A percentile compares a stretch with the other conserved stretches of the same genome.
Conservation (phyloP, 2,113 vertebrate species). For the Corythoichthys haematopterus region DNA sequence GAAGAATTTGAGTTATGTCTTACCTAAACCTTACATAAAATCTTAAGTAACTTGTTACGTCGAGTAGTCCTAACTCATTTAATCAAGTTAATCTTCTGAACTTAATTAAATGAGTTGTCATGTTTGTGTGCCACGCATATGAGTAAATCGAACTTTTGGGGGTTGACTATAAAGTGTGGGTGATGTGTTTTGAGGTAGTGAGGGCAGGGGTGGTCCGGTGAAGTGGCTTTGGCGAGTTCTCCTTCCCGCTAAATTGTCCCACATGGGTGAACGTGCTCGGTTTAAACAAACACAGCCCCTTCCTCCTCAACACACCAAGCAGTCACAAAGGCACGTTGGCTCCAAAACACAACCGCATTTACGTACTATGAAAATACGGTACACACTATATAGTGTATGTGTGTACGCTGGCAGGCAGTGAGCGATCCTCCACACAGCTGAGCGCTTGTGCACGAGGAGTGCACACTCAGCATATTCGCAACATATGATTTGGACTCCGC, state of each 20-base stretch:
- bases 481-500: background rate
- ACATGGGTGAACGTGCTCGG: slow-evolving; percentile 71
- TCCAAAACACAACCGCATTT: slow-evolving; percentile 25
- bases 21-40: no score
- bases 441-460: background rate
- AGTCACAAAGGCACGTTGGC: slow-evolving; percentile 27
- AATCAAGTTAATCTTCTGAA: no score
- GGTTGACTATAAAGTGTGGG: background rate
- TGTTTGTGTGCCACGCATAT: no score
- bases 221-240: slow-evolving; percentile 21
- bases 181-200: background rate
- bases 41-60: no score
- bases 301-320: slow-evolving; percentile 69
- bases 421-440: slow-evolving; percentile 8
- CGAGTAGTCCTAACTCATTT: no score
- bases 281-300: slow-evolving; percentile 80
- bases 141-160: no score
- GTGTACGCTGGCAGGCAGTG: background rate
- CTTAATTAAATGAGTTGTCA: no score
- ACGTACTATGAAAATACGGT: background rate
- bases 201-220: slow-evolving; percentile 1
- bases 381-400: slow-evolving; percentile 18
- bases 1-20: no score
- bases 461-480: slow-evolving; percentile 4
- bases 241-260: slow-evolving; percentile 68